These are phyloP conservation scores for Drosophila tani DNA, from an alignment of 1,140 invertebrate species.

Conservation along the genomic window DNA sequence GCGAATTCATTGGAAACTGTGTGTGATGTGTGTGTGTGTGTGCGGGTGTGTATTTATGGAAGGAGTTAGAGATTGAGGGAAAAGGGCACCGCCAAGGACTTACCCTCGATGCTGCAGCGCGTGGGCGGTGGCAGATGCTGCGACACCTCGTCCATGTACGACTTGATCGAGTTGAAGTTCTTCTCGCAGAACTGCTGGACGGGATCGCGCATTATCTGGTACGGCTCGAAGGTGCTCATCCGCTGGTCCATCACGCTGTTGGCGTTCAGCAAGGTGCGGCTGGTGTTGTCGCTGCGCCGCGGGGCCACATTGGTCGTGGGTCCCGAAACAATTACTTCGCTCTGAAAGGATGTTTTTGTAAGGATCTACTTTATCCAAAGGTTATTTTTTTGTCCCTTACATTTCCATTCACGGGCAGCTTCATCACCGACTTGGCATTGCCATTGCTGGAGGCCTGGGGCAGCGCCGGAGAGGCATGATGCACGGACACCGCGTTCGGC, in stretches of 20 bases:
- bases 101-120: constrained; percentile 96
- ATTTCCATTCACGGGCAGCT: constrained; percentile 80
- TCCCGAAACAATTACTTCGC: constrained; percentile 85
- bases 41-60: constrained; percentile 33
- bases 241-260: constrained; percentile 88
- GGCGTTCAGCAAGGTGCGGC: constrained; percentile 89
- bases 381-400: constrained; percentile 36
- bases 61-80: constrained; percentile 23
- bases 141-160: constrained; percentile 95
- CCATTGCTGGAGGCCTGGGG: constrained; percentile 71
- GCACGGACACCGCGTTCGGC: constrained; percentile 78
- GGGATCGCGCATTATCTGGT: constrained; percentile 93
- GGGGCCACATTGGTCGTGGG: constrained; percentile 88
- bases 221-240: constrained; percentile 94
- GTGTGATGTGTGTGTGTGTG: constrained; percentile 54
- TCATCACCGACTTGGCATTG: constrained; percentile 84
- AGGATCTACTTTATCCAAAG: no score
- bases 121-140: constrained; percentile 94
- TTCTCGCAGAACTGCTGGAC: constrained; percentile 98
- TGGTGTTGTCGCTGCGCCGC: constrained; percentile 89
- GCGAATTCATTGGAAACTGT: constrained; percentile 85
- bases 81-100: constrained; percentile 32
- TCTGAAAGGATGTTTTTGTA: constrained; percentile 21
- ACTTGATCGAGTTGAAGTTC: constrained; percentile 95
- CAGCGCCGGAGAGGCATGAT: constrained; percentile 82